Conservation (phyloP, 2,113 vertebrate genomes). For the Rhabdornis inornatus region DNA sequence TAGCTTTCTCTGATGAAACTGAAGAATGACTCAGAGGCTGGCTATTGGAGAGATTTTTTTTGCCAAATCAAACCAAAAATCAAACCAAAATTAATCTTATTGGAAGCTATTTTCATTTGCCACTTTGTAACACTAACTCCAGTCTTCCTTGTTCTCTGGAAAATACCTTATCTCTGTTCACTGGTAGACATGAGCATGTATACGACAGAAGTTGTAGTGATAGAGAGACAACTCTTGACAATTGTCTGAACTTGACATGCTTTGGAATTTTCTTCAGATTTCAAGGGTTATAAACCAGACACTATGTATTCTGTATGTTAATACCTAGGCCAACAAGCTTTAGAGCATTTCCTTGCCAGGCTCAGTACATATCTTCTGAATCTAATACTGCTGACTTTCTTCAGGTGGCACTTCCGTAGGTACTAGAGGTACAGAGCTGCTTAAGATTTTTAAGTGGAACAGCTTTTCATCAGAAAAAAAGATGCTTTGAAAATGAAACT, state of each 20-base stretch:
- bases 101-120: neutral
- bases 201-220: neutral
- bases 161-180: neutral
- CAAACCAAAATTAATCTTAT: neutral
- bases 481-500: neutral
- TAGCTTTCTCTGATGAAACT: neutral
- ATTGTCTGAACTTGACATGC: neutral
- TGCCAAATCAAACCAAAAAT: neutral
- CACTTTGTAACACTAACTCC: neutral
- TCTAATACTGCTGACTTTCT: neutral
- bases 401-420: neutral
- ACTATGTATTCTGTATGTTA: neutral
- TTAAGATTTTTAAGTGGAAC: neutral
- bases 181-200: accelerated
- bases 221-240: neutral
- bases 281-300: neutral
- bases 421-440: neutral
- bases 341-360: neutral
- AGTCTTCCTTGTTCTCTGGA: neutral
- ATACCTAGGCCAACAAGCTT: neutral
- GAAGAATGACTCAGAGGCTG: conserved; percentile 8
- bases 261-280: neutral
- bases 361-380: neutral
- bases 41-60: neutral
- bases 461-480: neutral